phyloP scores from a whole-genome alignment of 1,140 invertebrate genomes.

The Phocides pigmalion region DNA sequence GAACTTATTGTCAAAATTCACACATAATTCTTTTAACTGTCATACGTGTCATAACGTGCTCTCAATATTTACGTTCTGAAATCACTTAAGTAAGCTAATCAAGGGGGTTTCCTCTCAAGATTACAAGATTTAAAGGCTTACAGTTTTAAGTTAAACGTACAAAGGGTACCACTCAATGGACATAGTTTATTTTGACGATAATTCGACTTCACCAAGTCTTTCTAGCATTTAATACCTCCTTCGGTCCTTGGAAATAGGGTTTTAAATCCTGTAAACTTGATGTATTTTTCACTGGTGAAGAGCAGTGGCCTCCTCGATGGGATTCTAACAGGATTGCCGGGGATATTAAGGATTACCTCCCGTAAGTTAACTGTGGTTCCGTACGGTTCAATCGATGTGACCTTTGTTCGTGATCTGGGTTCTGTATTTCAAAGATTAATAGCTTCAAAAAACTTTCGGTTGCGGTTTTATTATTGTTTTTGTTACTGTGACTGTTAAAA shows the following conservation, averaged over 20 bases:
- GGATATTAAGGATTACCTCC: slow-evolving; percentile 24
- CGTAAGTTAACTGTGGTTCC: slow-evolving; percentile 11
- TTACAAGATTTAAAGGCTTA: slow-evolving; percentile 14
- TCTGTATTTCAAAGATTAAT: no score
- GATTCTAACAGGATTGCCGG: slow-evolving; percentile 32
- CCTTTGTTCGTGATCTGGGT: slow-evolving; percentile 12
- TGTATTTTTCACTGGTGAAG: neutral
- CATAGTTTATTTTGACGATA: slow-evolving; percentile 33
- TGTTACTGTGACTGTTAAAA: no score
- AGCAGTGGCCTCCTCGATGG: slow-evolving; percentile 24
- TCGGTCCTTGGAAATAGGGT: neutral
- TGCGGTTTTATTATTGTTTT: no score
- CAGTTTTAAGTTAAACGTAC: slow-evolving; percentile 20
- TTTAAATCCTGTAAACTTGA: neutral
- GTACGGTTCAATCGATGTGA: slow-evolving; percentile 27
- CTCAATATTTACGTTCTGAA: neutral
- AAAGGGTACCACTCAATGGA: slow-evolving; percentile 21
- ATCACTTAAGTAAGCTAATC: slow-evolving; percentile 2
- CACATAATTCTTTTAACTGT: neutral
- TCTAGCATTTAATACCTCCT: neutral
- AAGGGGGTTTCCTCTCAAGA: slow-evolving; percentile 1
- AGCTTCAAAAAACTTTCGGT: no score
- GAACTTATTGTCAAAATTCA: no score
- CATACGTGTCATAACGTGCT: neutral
- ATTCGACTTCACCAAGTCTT: slow-evolving; percentile 13